Evolutionary conservation across 2,888 invertebrate species (phyloP), one percentile per base, ranked within the genome.

Genomic region (Eupithecia subfuscata): DNA sequence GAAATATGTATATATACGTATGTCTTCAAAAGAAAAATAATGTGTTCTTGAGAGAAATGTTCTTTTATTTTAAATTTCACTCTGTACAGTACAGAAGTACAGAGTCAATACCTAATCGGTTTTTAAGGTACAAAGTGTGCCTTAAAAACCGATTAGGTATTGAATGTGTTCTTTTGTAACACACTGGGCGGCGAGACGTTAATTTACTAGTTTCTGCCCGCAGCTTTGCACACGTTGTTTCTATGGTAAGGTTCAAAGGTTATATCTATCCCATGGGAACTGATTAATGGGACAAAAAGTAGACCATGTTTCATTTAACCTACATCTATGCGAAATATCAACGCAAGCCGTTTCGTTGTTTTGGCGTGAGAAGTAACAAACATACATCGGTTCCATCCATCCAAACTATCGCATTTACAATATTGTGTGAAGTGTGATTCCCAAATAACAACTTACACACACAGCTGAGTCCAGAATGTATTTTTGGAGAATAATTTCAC

Each of bases 11-110:
- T n/a, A n/a, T n/a, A n/a, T n/a, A n/a, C n/a, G n/a, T 79, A 83
- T 84, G 82, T 84, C 83, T 82, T 75, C 75, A 79, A 81, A 60
- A 79, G 77, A 76, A 84, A 83, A 85, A 82, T 82, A 84, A 84
- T 83, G 83, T 83, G 48, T 52, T 69, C 71, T 74, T 77, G 9
- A n/a, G 4, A 34, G 40, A 67, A 6, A 67, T 18, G 12, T 18
- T 34, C 11, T 37, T 34, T 65, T 34, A 34, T 45, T 45, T 14
- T 1, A 48, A 48, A 48, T 48, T 18, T 48, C 18, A 18, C 18
- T 18, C 48, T 18, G 18, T 48, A 48, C 48, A 48, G 18, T 48
- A 48, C 48, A 48, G 48, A 48, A 18, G 48, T 48, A 48, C 18
- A 18, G 1, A 48, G 18, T 48, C 48, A 18, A 7, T 18, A 48